Conservation (phyloP, 2,797 vertebrate genomes). For the Uromys caudimaculatus region DNA sequence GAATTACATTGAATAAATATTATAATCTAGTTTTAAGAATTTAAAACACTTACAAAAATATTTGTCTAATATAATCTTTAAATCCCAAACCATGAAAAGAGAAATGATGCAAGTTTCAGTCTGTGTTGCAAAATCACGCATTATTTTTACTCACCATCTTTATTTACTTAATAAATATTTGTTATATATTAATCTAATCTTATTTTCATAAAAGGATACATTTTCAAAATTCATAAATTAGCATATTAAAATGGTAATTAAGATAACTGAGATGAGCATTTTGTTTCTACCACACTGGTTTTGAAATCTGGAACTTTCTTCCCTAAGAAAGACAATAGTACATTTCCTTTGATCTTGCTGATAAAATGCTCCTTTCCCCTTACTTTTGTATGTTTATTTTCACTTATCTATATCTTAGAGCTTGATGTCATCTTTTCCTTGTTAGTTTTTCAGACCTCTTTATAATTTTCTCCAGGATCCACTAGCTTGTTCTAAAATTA, state of each 20-base stretch:
- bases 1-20: neutral
- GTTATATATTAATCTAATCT: neutral
- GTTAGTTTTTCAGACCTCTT: conserved; percentile 25
- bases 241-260: conserved; percentile 5
- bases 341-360: neutral
- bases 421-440: neutral
- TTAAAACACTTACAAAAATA: neutral
- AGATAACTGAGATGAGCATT: neutral
- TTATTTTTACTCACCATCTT: neutral
- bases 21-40: neutral
- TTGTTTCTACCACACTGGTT: neutral
- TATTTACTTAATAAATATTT: conserved; percentile 21
- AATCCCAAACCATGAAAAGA: neutral
- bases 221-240: neutral
- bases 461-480: neutral
- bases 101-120: neutral
- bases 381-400: neutral
- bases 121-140: neutral
- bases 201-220: neutral
- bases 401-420: neutral
- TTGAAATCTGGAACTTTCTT: neutral
- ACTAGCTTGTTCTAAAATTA: neutral
- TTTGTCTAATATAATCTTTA: neutral
- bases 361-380: neutral
- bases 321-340: neutral